Conservation (phyloP, 1,140 invertebrate genomes). For the Leptinotarsa undecemlineata region DNA sequence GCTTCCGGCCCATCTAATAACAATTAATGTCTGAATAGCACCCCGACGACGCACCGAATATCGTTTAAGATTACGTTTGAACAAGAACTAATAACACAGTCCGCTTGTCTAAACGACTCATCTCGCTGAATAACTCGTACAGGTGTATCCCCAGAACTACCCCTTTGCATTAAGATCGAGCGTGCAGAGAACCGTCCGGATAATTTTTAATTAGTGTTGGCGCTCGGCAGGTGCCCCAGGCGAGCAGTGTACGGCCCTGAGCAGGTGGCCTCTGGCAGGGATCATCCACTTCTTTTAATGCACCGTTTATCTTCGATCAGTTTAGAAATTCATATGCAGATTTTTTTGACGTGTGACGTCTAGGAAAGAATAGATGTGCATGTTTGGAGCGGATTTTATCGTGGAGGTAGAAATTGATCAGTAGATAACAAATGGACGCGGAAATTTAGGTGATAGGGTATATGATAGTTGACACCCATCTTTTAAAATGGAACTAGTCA, state of each 20-base stretch:
- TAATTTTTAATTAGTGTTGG: constrained; percentile 19
- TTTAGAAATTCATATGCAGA: constrained; percentile 16
- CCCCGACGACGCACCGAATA: too few relatives aligned
- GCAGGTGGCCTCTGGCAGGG: constrained; percentile 5
- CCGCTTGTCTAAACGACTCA: not conserved
- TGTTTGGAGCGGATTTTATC: too few relatives aligned
- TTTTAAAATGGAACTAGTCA: too few relatives aligned
- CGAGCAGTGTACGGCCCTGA: not conserved
- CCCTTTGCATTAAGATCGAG: constrained; percentile 16
- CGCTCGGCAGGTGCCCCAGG: constrained; percentile 9
- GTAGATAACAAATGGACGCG: too few relatives aligned
- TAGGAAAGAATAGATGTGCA: too few relatives aligned
- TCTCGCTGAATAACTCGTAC: constrained; percentile 4
- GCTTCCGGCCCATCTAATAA: too few relatives aligned
- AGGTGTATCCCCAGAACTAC: constrained; percentile 9
- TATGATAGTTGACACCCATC: too few relatives aligned
- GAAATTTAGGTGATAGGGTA: too few relatives aligned
- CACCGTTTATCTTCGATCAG: constrained; percentile 4
- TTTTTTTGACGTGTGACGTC: not conserved
- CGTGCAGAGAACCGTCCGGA: constrained; percentile 5
- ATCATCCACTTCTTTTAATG: not conserved
- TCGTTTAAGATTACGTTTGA: too few relatives aligned
- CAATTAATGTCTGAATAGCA: too few relatives aligned
- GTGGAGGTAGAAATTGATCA: too few relatives aligned
- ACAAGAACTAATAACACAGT: too few relatives aligned